A percentile compares a stretch with the other conserved stretches of the same genome.
These are phyloP conservation scores for Platerodrilus igneus DNA, from an alignment of 2,888 invertebrate species.

Conservation along the genomic window DNA sequence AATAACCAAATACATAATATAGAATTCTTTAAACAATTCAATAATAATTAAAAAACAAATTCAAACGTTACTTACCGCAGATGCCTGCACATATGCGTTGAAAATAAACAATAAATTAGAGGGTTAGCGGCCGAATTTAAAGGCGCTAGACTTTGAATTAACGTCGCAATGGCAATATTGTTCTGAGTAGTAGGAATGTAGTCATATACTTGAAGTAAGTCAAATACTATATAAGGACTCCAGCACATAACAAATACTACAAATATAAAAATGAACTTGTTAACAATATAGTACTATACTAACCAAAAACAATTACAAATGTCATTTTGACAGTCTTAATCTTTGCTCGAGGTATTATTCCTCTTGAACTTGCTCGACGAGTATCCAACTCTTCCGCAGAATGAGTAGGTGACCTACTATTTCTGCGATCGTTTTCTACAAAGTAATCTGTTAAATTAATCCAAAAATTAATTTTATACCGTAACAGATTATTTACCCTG, in stretches of 20 bases:
- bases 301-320: slow-evolving; percentile 90
- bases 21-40: neutral
- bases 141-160: slow-evolving; percentile 89
- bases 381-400: slow-evolving; percentile 48
- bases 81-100: slow-evolving; percentile 82
- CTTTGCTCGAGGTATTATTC: slow-evolving; percentile 91
- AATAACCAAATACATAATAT: no score
- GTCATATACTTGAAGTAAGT: slow-evolving; percentile 85
- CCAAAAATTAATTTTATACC: neutral
- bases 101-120: slow-evolving; percentile 91
- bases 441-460: slow-evolving; percentile 12
- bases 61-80: slow-evolving; percentile 70
- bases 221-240: slow-evolving; percentile 94
- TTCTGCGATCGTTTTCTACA: slow-evolving; percentile 40
- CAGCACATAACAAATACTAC: slow-evolving; percentile 92
- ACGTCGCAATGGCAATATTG: slow-evolving; percentile 82
- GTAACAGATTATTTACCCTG: slow-evolving; percentile 32
- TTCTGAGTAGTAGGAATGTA: slow-evolving; percentile 77
- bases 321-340: slow-evolving; percentile 98
- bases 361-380: slow-evolving; percentile 81
- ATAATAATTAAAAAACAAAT: neutral
- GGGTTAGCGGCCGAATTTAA: slow-evolving; percentile 95
- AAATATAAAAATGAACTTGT: slow-evolving; percentile 37
- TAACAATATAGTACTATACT: slow-evolving; percentile 42
- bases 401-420: slow-evolving; percentile 35